Evolutionary conservation across 64 coral and sea anemone species (phyloP), one percentile per base, ranked within the genome.

Genomic region (Pocillopora verrucosa): DNA sequence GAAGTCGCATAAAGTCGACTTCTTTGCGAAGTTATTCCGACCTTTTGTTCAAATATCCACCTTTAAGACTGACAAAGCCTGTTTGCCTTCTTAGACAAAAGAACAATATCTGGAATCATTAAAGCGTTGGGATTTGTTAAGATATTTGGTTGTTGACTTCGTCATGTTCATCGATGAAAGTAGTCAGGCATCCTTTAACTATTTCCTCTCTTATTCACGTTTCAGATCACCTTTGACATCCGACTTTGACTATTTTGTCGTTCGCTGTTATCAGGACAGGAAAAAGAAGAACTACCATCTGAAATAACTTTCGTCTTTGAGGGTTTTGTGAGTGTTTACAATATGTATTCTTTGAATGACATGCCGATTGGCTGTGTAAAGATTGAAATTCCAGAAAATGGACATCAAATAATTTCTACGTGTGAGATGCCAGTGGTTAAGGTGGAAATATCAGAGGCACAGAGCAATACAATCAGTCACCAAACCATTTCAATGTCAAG

Each of bases 311-410:
- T 20, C 11, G 25, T 70, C 67, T 11, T 24, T 11, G 25, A 7
- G 22, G n/a, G 67, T 70, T 11, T 25, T 11, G 20, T 11, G 25
- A 11, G 22, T 20, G 67, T 6, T 11, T 25, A 20, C 36, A 41
- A 5, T 7, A 85, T 72, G 65, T 72, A 85, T 38, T 72, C 82
- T 10, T 72, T 85, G 13, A 70, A 57, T 41, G 82, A 85, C 63
- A 57, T 72, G 19, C 14, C 64, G 24, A 57, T 24, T 57, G 65
- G 11, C n/a, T 57, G 16, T 72, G 12, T 26, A 13, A 72, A 72
- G 82, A 57, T 72, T 56, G 65, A 85, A 41, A 65, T n/a, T 19
- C 61, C 64, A 41, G 35, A 84, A 4, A 84, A 56, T 64, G 65
- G 37, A 51, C 16, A 37, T 13, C 36, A 85, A 56, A 72, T 25